Evolutionary conservation across 2,113 vertebrate species (phyloP).

Genomic region (Apus apus): DNA sequence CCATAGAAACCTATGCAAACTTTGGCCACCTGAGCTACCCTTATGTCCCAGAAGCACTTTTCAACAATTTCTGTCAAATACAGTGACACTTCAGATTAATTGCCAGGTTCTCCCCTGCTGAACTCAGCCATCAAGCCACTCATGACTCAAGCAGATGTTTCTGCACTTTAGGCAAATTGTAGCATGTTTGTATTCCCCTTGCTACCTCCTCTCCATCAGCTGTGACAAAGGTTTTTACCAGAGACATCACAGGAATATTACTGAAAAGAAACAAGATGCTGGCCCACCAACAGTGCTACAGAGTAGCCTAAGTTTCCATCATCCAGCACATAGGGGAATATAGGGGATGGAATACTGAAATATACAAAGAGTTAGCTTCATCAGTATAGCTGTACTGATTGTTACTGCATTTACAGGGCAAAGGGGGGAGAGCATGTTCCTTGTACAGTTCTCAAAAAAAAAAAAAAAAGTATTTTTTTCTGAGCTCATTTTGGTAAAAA

Average conservation of each 20-base stretch:
- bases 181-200: neutral
- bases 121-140: conserved; percentile 16
- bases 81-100: conserved; percentile 54
- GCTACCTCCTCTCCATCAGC: neutral
- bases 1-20: neutral
- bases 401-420: neutral
- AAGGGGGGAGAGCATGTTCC: neutral
- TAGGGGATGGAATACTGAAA: neutral
- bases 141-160: conserved; percentile 42
- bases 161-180: neutral
- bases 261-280: neutral
- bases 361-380: neutral
- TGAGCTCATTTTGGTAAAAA: neutral
- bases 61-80: neutral
- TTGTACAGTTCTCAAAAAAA: neutral
- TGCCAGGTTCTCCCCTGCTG: neutral
- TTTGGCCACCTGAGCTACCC: neutral
- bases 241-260: neutral
- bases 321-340: neutral
- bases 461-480: neutral
- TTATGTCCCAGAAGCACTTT: neutral
- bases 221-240: conserved; percentile 17
- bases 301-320: neutral
- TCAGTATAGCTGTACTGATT: neutral
- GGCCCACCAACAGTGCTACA: neutral